Base-by-base conservation (phyloP, 1,140 invertebrate species). In the Drosophila albomicans region DNA sequence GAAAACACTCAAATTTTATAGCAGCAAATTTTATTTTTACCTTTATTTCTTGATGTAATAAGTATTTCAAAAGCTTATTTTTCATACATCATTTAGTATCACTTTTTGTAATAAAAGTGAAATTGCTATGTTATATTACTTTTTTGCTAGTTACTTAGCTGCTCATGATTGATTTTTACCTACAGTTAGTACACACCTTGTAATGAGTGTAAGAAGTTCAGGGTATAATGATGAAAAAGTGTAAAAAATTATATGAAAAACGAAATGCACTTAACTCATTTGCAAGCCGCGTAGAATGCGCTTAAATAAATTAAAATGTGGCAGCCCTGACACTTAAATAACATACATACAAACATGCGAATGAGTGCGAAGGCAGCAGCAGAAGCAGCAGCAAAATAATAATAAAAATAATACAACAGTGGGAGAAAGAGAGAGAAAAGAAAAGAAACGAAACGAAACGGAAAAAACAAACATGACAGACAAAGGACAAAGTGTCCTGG, bases 241-340 rank as follows among this genome's bases (percentile, higher is more conserved):
- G 25, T 16, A 25, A 67, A 25, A 61, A 61, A 62, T 71, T 66
- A 62, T 75, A 62, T 58, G 65, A 80, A 69, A 64, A 54, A 16
- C 48, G 61, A 81, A 88, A 73, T 81, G 78, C 74, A 89, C 85
- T 88, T 89, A 81, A 84, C 78, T 84, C 75, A 89, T 81, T 88
- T 89, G 75, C 77, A 70, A 61, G 54, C 58, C 52, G 54, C 46
- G 45, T 58, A 66, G 77, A 77, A 87, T 71, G 62, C 66, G 85
- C 85, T 88, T 84, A 88, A 88, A 88, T 84, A 88, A 89, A 88
- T 88, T 88, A 88, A 88, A 88, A 81, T 81, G 85, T 69, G 80
- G 80, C 75, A 81, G 68, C 78, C 85, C 81, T 84, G 85, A 81
- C 78, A 75, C 78, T 81, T 81, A 80, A 86, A 81, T 67, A 25